Evolutionary conservation across 2,888 invertebrate genomes (phyloP).

Genomic region (Nezara viridula): DNA sequence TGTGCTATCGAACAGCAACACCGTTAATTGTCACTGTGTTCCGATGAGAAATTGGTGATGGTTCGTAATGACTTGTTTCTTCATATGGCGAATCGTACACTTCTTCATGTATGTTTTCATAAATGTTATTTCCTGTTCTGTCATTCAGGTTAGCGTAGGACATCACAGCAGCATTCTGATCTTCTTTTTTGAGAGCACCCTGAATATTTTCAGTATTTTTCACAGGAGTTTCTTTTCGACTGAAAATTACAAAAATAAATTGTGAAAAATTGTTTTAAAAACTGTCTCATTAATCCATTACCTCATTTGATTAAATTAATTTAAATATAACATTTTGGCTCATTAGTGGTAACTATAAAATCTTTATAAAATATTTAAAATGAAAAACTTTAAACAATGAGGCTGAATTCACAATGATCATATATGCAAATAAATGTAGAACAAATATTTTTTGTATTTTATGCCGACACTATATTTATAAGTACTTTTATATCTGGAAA

Average conservation of each 20-base stretch:
- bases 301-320: too few relatives aligned
- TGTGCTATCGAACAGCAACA: slow-evolving; percentile 83
- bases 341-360: too few relatives aligned
- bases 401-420: too few relatives aligned
- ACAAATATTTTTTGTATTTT: too few relatives aligned
- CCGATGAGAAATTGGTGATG: slow-evolving; percentile 75
- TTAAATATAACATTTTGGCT: too few relatives aligned
- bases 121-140: slow-evolving; percentile 73
- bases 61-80: slow-evolving; percentile 78
- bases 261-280: too few relatives aligned
- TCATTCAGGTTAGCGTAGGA: slow-evolving; percentile 88
- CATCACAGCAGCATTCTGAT: slow-evolving; percentile 89
- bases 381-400: too few relatives aligned
- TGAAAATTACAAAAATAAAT: slow-evolving; percentile 67
- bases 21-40: slow-evolving; percentile 85
- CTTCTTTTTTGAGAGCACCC: slow-evolving; percentile 88
- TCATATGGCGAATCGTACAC: slow-evolving; percentile 84
- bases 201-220: slow-evolving; percentile 91
- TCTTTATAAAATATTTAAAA: too few relatives aligned
- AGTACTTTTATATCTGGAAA: too few relatives aligned
- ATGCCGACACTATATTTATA: too few relatives aligned
- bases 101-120: slow-evolving; percentile 76
- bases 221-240: slow-evolving; percentile 86
- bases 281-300: too few relatives aligned
- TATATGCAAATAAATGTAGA: too few relatives aligned